Evolutionary conservation across 2,113 vertebrate species (phyloP).

Genomic region (Tachysurus vachellii): DNA sequence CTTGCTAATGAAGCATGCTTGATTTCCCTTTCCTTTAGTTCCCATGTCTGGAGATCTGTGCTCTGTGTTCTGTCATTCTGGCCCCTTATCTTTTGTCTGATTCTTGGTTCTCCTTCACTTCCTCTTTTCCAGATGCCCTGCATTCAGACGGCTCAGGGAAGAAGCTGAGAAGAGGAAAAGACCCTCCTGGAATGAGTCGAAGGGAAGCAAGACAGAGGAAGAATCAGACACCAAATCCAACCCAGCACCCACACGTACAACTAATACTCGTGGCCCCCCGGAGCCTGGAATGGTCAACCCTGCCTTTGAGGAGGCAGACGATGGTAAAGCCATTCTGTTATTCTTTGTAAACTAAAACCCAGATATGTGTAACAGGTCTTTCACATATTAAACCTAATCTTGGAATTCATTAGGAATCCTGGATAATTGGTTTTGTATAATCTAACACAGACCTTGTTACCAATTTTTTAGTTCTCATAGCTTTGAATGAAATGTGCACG

Average conservation of each 20-base stretch:
- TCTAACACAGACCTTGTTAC: background rate
- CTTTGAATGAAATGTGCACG: background rate
- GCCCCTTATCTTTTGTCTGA: background rate
- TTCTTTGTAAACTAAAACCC: background rate
- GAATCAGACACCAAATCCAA: slow-evolving; percentile 72
- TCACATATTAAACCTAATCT: background rate
- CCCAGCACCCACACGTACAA: slow-evolving; percentile 53
- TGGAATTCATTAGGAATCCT: background rate
- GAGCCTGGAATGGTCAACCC: slow-evolving; percentile 87
- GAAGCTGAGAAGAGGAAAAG: slow-evolving; percentile 79
- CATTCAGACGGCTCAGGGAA: slow-evolving; percentile 79
- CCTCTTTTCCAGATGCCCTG: slow-evolving; percentile 76
- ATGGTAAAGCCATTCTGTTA: slow-evolving; percentile 71
- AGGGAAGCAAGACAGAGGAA: slow-evolving; percentile 68
- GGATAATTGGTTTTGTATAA: background rate
- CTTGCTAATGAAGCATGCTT: slow-evolving; percentile 23
- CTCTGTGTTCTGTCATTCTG: background rate
- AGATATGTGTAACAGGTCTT: background rate
- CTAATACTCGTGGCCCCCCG: slow-evolving; percentile 58
- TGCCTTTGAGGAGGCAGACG: slow-evolving; percentile 87
- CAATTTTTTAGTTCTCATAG: background rate
- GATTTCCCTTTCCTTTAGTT: slow-evolving; percentile 5
- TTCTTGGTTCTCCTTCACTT: slow-evolving; percentile 1
- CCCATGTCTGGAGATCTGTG: slow-evolving; percentile 2
- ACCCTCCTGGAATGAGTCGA: slow-evolving; percentile 75